phyloP scores from a whole-genome alignment of 2,797 vertebrate genomes.

The Oceanodroma leucorhoa region DNA sequence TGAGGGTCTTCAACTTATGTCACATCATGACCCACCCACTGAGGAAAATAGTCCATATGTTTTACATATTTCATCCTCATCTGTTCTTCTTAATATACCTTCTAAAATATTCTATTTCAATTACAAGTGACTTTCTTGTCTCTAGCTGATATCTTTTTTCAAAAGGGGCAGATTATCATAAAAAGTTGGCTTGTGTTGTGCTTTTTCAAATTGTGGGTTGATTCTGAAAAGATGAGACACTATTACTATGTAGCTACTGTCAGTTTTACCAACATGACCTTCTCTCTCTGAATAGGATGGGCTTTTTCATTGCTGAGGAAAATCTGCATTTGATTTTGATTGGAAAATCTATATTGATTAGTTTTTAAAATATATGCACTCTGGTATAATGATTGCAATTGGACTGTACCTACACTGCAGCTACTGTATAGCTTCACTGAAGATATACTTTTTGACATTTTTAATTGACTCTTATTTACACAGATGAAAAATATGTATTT shows the following conservation, averaged over 20 bases:
- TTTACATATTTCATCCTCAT: neutral
- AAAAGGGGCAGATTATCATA: neutral
- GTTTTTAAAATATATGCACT: neutral
- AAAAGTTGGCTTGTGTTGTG: neutral
- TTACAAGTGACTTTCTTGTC: neutral
- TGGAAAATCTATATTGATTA: neutral
- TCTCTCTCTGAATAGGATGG: neutral
- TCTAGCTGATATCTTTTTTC: neutral
- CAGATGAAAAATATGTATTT: neutral
- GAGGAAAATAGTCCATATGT: neutral
- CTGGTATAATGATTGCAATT: neutral
- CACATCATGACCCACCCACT: neutral
- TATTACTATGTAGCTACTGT: neutral
- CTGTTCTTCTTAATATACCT: neutral
- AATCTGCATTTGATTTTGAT: conserved; percentile 2
- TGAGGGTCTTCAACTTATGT: neutral
- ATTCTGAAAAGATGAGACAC: neutral
- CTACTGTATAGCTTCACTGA: neutral
- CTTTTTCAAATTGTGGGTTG: neutral
- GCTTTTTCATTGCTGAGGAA: neutral
- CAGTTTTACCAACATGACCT: conserved; percentile 1
- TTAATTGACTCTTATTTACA: neutral
- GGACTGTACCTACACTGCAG: neutral
- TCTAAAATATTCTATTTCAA: neutral
- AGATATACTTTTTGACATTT: neutral